phyloP scores from a whole-genome alignment of 2,888 invertebrate genomes.

The Plagiodera versicolora region DNA sequence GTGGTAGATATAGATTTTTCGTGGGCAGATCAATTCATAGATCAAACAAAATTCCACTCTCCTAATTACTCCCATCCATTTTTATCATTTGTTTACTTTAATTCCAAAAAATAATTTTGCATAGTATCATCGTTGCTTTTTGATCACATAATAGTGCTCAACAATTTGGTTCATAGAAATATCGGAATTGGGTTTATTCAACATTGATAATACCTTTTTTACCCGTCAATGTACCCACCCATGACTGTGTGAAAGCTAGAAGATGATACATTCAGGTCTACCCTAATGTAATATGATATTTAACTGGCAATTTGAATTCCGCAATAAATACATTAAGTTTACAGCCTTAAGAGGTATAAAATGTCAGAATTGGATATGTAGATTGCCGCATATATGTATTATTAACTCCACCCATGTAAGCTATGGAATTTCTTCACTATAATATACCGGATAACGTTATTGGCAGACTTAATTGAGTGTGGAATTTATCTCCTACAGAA shows the following conservation, averaged over 20 bases:
- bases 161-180: too few relatives aligned
- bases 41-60: too few relatives aligned
- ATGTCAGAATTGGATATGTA: conserved; percentile 28
- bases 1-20: background rate
- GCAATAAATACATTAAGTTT: conserved; percentile 39
- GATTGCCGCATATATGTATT: conserved; percentile 21
- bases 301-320: conserved; percentile 38
- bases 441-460: background rate
- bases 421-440: conserved; percentile 1
- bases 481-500: too few relatives aligned
- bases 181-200: too few relatives aligned
- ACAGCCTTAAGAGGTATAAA: conserved; percentile 31
- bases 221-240: too few relatives aligned
- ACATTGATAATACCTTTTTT: too few relatives aligned
- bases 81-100: too few relatives aligned
- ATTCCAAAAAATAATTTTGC: too few relatives aligned
- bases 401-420: conserved; percentile 5
- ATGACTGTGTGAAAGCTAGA: conserved; percentile 14
- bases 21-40: too few relatives aligned
- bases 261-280: conserved; percentile 20
- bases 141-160: too few relatives aligned
- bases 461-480: background rate
- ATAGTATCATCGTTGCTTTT: too few relatives aligned
- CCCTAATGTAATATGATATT: conserved; percentile 32
- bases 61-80: too few relatives aligned